Conservation (phyloP, 2,797 vertebrate genomes). For the Chromobotia macracanthus region DNA sequence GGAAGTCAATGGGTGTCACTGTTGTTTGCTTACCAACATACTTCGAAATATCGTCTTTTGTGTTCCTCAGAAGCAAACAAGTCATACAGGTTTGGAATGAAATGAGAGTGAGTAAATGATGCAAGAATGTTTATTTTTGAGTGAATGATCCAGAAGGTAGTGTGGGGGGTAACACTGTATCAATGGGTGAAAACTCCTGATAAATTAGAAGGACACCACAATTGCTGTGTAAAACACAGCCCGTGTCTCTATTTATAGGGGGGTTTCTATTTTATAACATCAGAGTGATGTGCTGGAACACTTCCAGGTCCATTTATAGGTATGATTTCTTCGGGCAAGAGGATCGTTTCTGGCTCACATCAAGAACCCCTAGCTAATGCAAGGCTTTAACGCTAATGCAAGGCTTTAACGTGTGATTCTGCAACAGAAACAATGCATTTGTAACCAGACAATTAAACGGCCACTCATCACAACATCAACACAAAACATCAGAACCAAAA, state of each 20-base stretch:
- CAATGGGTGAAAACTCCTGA: neutral
- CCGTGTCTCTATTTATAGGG: constrained; percentile 23
- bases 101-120: too few relatives aligned
- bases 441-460: constrained; percentile 24
- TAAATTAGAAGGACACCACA: neutral
- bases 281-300: neutral
- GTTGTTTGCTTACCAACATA: too few relatives aligned
- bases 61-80: too few relatives aligned
- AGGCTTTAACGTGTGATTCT: neutral
- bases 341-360: constrained; percentile 27
- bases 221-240: neutral
- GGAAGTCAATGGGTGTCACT: too few relatives aligned
- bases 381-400: constrained; percentile 56
- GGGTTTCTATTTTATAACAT: neutral
- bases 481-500: neutral
- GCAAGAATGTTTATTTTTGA: too few relatives aligned
- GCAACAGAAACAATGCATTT: constrained; percentile 33
- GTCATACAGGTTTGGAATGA: too few relatives aligned
- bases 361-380: constrained; percentile 46
- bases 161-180: too few relatives aligned
- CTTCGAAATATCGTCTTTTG: too few relatives aligned
- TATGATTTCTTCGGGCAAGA: neutral
- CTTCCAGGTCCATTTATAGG: neutral
- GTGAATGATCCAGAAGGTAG: too few relatives aligned
- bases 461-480: constrained; percentile 4